A percentile compares a stretch with the other conserved stretches of the same genome.
phyloP scores from a whole-genome alignment of 1,140 invertebrate species.

The Eumaeus atala region DNA sequence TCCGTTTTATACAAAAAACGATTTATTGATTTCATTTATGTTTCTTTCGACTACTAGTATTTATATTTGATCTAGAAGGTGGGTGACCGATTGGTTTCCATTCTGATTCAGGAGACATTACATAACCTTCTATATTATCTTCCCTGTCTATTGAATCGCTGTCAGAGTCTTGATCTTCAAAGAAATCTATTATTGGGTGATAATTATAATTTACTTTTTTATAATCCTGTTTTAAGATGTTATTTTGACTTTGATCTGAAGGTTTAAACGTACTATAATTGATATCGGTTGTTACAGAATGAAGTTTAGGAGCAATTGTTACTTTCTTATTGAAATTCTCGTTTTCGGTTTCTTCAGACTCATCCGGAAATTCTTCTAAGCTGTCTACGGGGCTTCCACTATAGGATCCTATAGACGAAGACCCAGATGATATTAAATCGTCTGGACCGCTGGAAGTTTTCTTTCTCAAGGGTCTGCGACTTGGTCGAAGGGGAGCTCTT shows the following conservation, averaged over 20 bases:
- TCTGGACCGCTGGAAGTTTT: constrained; percentile 54
- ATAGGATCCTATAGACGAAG: constrained; percentile 49
- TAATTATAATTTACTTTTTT: constrained; percentile 87
- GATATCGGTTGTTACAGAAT: constrained; percentile 40
- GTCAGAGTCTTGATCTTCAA: constrained; percentile 70
- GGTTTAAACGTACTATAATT: constrained; percentile 30
- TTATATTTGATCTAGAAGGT: constrained; percentile 30
- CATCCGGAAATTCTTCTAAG: constrained; percentile 54
- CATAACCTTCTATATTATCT: constrained; percentile 43
- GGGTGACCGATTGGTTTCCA: constrained; percentile 68
- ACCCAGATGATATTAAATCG: constrained; percentile 59
- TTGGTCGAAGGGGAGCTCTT: constrained; percentile 49
- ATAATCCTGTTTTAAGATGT: constrained; percentile 29
- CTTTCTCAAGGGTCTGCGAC: constrained; percentile 59
- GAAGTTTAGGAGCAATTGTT: constrained; percentile 52
- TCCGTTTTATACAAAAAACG: neutral
- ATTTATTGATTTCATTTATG: constrained; percentile 29
- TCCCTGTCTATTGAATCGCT: constrained; percentile 59
- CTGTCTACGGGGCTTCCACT: constrained; percentile 37
- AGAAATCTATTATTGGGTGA: constrained; percentile 90
- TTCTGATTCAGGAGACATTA: constrained; percentile 47
- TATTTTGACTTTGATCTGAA: constrained; percentile 30
- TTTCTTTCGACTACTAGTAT: constrained; percentile 35
- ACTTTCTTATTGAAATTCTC: constrained; percentile 30
- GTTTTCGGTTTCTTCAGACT: constrained; percentile 43